Conservation (phyloP, 2,113 vertebrate genomes). For the Rhynchomys soricoides region DNA sequence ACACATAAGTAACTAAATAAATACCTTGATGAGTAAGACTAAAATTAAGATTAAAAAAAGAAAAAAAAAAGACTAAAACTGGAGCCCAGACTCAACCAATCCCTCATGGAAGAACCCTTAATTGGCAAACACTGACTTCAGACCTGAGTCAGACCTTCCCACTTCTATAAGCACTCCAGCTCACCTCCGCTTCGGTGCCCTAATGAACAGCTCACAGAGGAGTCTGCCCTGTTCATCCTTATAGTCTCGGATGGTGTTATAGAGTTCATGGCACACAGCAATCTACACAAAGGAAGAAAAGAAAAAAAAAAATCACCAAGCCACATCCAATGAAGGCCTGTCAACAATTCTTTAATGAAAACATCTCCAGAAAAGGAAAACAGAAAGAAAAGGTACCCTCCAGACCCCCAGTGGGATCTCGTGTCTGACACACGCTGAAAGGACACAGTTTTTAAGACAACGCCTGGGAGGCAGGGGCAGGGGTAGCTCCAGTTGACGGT, state of each 20-base stretch:
- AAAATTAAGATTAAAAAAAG: background rate
- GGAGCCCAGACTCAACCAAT: background rate
- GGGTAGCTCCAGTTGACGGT: background rate
- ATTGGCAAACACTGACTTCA: constrained; percentile 23
- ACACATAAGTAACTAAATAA: background rate
- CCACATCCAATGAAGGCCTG: constrained; percentile 28
- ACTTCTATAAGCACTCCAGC: background rate
- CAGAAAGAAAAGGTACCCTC: background rate
- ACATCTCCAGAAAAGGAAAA: constrained; percentile 1
- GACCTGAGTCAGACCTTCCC: background rate
- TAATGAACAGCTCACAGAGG: constrained; percentile 97
- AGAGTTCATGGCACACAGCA: constrained; percentile 98
- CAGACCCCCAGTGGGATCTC: background rate
- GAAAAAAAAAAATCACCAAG: constrained; percentile 33
- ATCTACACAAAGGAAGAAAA: constrained; percentile 87
- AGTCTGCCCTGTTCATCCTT: constrained; percentile 98
- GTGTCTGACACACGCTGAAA: constrained; percentile 33
- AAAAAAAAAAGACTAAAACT: constrained; percentile 21
- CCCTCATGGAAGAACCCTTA: constrained; percentile 29
- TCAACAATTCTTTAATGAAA: background rate
- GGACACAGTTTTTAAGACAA: constrained; percentile 30
- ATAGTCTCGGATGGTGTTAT: constrained; percentile 98
- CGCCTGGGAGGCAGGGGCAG: background rate
- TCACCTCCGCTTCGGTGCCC: constrained; percentile 97
- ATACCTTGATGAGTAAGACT: constrained; percentile 2